phyloP scores from a whole-genome alignment of 2,797 vertebrate species.

The Threskiornis aethiopicus region DNA sequence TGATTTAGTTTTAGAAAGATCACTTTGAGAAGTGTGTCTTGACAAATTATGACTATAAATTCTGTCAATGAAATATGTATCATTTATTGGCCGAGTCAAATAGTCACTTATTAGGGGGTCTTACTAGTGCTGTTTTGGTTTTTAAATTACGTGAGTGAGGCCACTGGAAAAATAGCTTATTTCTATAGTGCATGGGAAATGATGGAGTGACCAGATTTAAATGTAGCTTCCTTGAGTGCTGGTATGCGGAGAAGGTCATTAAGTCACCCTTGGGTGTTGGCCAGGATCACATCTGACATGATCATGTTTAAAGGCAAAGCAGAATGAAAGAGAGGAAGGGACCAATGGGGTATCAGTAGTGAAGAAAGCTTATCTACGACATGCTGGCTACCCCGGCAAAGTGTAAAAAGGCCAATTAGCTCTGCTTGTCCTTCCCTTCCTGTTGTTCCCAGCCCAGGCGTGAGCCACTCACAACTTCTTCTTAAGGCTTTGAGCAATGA shows the following conservation, averaged over 20 bases:
- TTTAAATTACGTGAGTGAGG: not conserved
- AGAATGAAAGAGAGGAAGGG: conserved; percentile 65
- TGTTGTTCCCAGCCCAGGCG: conserved; percentile 72
- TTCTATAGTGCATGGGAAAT: not conserved
- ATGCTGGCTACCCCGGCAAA: conserved; percentile 13
- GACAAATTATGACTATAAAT: not conserved
- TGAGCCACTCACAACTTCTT: conserved; percentile 5
- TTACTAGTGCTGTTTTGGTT: not conserved
- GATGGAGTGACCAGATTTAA: not conserved
- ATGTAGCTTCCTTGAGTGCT: not conserved
- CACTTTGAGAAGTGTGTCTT: not conserved
- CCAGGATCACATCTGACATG: conserved; percentile 29
- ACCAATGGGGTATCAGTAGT: not conserved
- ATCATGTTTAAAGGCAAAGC: conserved; percentile 37
- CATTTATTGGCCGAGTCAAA: not conserved
- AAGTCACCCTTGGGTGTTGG: not conserved
- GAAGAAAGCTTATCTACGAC: conserved; percentile 62
- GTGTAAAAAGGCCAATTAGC: conserved; percentile 78
- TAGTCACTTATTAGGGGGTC: not conserved
- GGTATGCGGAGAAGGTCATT: not conserved
- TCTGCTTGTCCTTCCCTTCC: conserved; percentile 75
- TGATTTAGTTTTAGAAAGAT: not conserved
- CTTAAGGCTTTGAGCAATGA: conserved; percentile 70
- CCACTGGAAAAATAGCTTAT: not conserved
- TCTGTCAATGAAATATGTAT: not conserved